A percentile compares a stretch with the other conserved stretches of the same genome.
phyloP scores from a whole-genome alignment of 2,797 vertebrate genomes.

The Salmo trutta region DNA sequence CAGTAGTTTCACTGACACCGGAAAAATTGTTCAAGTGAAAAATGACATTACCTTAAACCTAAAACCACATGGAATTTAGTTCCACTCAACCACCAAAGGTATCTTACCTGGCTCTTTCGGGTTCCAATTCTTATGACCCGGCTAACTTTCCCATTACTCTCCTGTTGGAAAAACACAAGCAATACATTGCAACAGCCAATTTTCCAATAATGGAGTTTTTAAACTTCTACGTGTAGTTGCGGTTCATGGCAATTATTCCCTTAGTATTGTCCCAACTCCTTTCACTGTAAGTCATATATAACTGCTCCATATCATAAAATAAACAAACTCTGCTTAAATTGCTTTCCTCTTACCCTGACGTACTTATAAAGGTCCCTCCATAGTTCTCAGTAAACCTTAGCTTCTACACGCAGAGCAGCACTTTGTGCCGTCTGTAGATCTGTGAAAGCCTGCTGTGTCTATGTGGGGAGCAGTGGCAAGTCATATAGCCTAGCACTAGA shows the following conservation, averaged over 20 bases:
- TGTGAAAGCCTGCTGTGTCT: neutral
- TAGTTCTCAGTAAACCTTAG: neutral
- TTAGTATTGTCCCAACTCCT: no score
- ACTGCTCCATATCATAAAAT: neutral
- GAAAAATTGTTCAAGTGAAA: neutral
- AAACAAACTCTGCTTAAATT: neutral
- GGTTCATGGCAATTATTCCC: no score
- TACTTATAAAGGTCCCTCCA: conserved; percentile 1
- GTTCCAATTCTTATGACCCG: conserved; percentile 87
- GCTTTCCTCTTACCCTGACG: neutral
- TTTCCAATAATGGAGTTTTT: no score
- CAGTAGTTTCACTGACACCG: neutral
- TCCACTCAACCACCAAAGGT: neutral
- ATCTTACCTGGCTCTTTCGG: conserved; percentile 87
- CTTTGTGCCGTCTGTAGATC: neutral
- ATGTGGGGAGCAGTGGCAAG: neutral
- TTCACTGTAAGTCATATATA: neutral
- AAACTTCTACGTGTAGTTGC: no score
- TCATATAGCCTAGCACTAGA: neutral
- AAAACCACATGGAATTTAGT: neutral
- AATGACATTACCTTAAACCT: neutral
- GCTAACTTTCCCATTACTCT: conserved; percentile 66
- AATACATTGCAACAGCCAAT: neutral
- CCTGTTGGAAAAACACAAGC: conserved; percentile 56
- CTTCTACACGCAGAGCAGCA: neutral